Evolutionary conservation across 2,113 vertebrate species (phyloP), one percentile per base, ranked within the genome.

Genomic region (Stigmatopora argus): DNA sequence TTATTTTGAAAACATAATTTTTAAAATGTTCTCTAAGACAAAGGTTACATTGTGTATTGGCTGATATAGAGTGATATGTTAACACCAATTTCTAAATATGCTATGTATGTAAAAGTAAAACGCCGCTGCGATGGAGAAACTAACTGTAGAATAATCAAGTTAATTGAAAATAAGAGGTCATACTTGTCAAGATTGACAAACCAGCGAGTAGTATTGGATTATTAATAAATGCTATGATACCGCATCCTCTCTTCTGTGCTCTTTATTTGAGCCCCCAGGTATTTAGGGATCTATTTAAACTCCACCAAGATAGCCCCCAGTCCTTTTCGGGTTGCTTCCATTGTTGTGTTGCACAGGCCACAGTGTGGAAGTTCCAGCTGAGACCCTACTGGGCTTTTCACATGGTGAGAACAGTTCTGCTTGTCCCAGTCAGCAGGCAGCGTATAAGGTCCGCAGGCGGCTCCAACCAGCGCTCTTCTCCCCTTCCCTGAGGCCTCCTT

Each of bases 151-250:
- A 69, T 63, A 44, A 31, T 56, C 23, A 56, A 7, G 38, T 52
- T 57, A 61, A 76, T 65, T 72, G 38, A 71, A 65, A 68, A 52
- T 23, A 74, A 77, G 64, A 55, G 7, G 17, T 61, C 64, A 64
- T 18, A 31, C 59, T 58, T 61, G 23, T 34, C 52, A 66, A 65
- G 71, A 65, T 62, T 69, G 71, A 74, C 74, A 72, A 70, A 77
- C 69, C 60, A 61, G 51, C 64, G 31, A 63, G 73, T 65, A 63
- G 73, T 65, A 66, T 58, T 34, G 34, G 56, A 51, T 78, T 82
- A 82, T 84, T 83, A 82, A 80, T 80, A 72, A 89, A 90, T 90
- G 89, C 89, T 83, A 89, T 82, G 87, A 79, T 84, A 85, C 86
- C 67, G 65, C 80, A 88, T 86, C 82, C 76, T 85, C 82, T 82